Conservation (phyloP, 2,113 vertebrate species). For the Catagonus wagneri region DNA sequence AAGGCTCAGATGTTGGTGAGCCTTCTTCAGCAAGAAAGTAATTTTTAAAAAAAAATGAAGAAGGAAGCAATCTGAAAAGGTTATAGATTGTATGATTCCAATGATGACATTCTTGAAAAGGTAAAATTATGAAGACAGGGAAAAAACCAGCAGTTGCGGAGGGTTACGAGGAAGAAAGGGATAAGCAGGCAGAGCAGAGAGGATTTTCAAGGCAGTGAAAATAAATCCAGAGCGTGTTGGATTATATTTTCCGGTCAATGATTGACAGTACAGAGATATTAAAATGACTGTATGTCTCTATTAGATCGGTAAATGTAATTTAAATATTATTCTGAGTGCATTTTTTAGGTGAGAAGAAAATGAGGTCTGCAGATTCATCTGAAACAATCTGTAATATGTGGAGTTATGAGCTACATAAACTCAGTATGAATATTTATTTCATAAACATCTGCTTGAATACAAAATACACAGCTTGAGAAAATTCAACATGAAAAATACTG, state of each 20-base stretch:
- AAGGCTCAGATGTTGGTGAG: background rate
- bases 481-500: slow-evolving; percentile 50
- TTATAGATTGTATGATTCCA: background rate
- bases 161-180: background rate
- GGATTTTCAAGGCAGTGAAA: background rate
- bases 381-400: slow-evolving; percentile 24
- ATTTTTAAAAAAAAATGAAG: background rate
- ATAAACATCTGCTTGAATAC: slow-evolving; percentile 71
- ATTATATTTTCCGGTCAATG: slow-evolving; percentile 50
- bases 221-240: background rate
- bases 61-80: background rate
- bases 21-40: background rate
- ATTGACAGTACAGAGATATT: slow-evolving; percentile 59
- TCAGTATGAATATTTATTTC: slow-evolving; percentile 69
- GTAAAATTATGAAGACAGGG: background rate
- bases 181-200: background rate
- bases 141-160: background rate
- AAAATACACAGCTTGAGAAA: slow-evolving; percentile 76
- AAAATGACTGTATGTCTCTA: slow-evolving; percentile 68
- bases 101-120: background rate
- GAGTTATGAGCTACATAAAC: slow-evolving; percentile 70
- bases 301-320: slow-evolving; percentile 63
- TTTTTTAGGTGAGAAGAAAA: slow-evolving; percentile 70
- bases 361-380: slow-evolving; percentile 55
- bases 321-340: slow-evolving; percentile 62